Percentiles rank a stretch among this genome's conserved stretches.
Evolutionary conservation across 2,797 vertebrate species (phyloP).

Genomic region (Octomys mimax): DNA sequence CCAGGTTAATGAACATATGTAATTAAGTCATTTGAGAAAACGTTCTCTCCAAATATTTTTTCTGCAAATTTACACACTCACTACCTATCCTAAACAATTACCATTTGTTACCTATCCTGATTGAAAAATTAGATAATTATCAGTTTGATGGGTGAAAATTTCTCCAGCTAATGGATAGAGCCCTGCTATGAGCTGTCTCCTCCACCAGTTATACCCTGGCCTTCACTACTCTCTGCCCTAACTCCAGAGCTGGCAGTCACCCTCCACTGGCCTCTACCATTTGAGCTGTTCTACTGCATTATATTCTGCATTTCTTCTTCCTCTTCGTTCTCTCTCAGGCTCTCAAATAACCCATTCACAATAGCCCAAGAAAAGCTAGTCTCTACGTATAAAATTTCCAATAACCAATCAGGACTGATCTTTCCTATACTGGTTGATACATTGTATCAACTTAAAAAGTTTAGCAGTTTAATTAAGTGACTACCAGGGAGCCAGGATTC

Average conservation of each 20-base stretch:
- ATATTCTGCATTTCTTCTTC: not conserved
- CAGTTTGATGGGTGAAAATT: not conserved
- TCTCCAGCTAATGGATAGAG: not conserved
- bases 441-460: no score
- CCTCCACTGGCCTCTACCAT: no score
- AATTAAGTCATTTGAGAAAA: conserved; percentile 4
- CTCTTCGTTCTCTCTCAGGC: not conserved
- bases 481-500: no score
- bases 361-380: not conserved
- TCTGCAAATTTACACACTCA: not conserved
- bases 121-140: not conserved
- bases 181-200: not conserved
- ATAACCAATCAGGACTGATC: not conserved
- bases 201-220: not conserved
- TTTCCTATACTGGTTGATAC: no score
- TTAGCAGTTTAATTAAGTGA: no score
- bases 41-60: not conserved
- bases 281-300: no score
- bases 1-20: not conserved
- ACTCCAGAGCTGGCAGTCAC: not conserved
- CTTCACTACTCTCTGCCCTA: no score
- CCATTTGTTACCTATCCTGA: not conserved
- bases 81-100: not conserved
- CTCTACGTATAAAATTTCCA: not conserved
- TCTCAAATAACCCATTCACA: not conserved